Percentiles rank a stretch among this genome's conserved stretches.
These are phyloP conservation scores for Pyrocoelia pectoralis DNA, from an alignment of 2,888 invertebrate genomes.

Conservation along the genomic window DNA sequence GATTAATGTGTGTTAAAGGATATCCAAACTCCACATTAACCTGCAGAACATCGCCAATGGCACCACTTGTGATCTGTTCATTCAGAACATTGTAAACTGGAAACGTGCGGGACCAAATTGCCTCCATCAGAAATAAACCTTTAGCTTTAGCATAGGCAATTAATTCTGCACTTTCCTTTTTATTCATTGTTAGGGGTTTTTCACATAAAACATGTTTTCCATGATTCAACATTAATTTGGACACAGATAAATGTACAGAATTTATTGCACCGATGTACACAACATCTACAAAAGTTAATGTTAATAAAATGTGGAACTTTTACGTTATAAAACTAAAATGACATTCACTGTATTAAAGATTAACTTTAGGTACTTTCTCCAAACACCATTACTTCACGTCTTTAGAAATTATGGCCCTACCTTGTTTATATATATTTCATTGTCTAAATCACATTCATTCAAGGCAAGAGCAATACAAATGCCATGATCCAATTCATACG, in stretches of 20 bases:
- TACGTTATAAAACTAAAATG: no score
- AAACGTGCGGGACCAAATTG: constrained; percentile 85
- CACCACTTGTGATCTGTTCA: constrained; percentile 70
- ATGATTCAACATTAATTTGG: constrained; percentile 76
- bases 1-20: constrained; percentile 63
- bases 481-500: no score
- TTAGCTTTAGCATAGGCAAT: constrained; percentile 73
- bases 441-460: no score
- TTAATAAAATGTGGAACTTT: constrained; percentile 13
- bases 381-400: no score
- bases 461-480: no score
- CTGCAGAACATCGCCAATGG: constrained; percentile 74
- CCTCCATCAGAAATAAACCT: constrained; percentile 85
- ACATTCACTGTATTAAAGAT: no score
- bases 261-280: constrained; percentile 84
- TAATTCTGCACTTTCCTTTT: constrained; percentile 75
- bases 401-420: no score
- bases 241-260: constrained; percentile 74
- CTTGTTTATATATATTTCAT: no score
- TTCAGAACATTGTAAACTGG: constrained; percentile 77
- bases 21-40: constrained; percentile 76
- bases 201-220: constrained; percentile 91
- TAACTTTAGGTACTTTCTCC: no score
- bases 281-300: constrained; percentile 70
- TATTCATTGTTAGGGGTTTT: constrained; percentile 85